Percentiles rank a stretch among this genome's conserved stretches.
Evolutionary conservation across 2,888 invertebrate genomes (phyloP).

Genomic region (Cheilosia urbana): DNA sequence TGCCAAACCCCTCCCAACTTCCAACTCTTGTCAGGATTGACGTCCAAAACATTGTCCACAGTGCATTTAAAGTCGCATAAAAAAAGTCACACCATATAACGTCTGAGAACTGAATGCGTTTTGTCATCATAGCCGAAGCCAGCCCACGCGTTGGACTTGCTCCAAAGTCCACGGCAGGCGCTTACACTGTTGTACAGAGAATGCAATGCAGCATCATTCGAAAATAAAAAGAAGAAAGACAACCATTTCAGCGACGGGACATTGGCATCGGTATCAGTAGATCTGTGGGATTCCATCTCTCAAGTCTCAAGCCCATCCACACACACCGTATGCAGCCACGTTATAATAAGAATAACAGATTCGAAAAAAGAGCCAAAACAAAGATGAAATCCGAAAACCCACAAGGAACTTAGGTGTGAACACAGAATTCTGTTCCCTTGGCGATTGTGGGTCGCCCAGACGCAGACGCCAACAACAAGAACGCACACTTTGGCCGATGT

Average conservation of each 20-base stretch:
- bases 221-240: constrained; percentile 7
- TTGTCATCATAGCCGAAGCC: constrained; percentile 58
- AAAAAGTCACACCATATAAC: neutral
- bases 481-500: constrained; percentile 5
- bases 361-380: constrained; percentile 18
- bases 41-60: no score
- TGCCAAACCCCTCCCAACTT: no score
- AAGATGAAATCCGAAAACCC: constrained; percentile 60
- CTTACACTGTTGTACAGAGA: constrained; percentile 35
- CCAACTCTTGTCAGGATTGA: no score
- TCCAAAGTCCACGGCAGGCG: constrained; percentile 64
- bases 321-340: constrained; percentile 24
- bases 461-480: constrained; percentile 68
- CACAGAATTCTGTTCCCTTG: constrained; percentile 63
- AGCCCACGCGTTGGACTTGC: constrained; percentile 54
- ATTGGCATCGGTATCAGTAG: constrained; percentile 56
- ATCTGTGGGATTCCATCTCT: constrained; percentile 70
- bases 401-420: constrained; percentile 75
- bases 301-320: constrained; percentile 44
- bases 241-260: constrained; percentile 58
- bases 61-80: neutral
- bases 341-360: constrained; percentile 54
- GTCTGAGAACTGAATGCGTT: constrained; percentile 63
- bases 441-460: constrained; percentile 66
- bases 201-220: constrained; percentile 24